Base-by-base conservation (phyloP, 2,888 invertebrate species). In the Criorhina ranunculi region DNA sequence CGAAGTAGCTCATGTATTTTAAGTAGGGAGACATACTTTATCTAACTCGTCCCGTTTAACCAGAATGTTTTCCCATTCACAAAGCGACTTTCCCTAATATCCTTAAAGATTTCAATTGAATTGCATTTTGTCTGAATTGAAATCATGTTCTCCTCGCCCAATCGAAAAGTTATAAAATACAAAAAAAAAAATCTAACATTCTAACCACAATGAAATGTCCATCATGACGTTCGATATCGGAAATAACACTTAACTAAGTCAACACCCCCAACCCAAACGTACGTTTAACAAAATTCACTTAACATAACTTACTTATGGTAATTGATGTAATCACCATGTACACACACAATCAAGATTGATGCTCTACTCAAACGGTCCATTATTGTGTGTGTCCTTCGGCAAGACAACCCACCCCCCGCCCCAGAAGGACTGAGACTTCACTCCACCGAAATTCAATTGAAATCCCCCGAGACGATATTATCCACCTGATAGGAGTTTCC, bases 291-390 rank as follows among this genome's bases (percentile, higher is more conserved):
- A 49, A 37, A 49, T 66, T 66, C 75, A 66, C 66, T 64, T 44
- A 55, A 29, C 73, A 75, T 37, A 75, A 75, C 44, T 57, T 66
- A 66, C 35, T 75, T 75, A 75, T 66, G 66, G 46, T 75, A 66
- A 75, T 66, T 66, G 75, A 66, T 46, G 46, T 66, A 66, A 75
- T 66, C 64, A 46, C 64, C 44, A 66, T 57, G 59, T 44, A 49
- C 46, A 19, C 37, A 75, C 29, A 66, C 53, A 66, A 66, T 57
- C 46, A 53, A 75, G 75, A 75, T 75, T 75, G 64, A 75, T 75
- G 64, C 44, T 44, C 15, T 8, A 24, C 37, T 17, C 35, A 29
- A 64, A 24, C 15, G 57, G 42, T 69, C 44, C 33, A 44, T 57
- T 60, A 62, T 40, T 51, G n/a, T 62, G n/a, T 62, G 72, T 67